phyloP scores from a whole-genome alignment of 2,113 vertebrate species.

The Bostrychus sinensis region DNA sequence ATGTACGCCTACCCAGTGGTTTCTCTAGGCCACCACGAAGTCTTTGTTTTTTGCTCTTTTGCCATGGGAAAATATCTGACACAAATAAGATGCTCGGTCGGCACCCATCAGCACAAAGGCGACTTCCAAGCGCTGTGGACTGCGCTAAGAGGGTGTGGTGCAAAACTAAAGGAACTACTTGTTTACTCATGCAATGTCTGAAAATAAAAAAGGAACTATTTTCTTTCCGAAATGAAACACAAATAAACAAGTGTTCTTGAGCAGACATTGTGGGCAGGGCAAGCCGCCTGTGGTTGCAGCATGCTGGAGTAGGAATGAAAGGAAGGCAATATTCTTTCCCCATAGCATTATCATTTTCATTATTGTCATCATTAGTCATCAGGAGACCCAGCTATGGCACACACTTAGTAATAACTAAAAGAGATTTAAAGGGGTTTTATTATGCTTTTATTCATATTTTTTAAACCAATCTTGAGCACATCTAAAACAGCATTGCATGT shows the following conservation, averaged over 20 bases:
- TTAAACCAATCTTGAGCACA: too few relatives aligned
- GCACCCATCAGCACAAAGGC: constrained; percentile 73
- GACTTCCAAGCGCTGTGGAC: constrained; percentile 73
- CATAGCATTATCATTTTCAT: constrained; percentile 32
- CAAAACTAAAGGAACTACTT: constrained; percentile 61
- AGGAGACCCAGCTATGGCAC: neutral
- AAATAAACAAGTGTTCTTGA: constrained; percentile 74
- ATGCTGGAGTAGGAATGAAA: constrained; percentile 34
- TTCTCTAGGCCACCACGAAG: constrained; percentile 72
- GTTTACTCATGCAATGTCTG: constrained; percentile 67
- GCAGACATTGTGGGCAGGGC: constrained; percentile 63
- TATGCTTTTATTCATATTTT: too few relatives aligned
- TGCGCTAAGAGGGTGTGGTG: constrained; percentile 70
- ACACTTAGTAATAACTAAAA: neutral
- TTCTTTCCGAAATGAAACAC: constrained; percentile 63
- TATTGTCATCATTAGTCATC: constrained; percentile 15
- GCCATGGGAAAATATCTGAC: constrained; percentile 83
- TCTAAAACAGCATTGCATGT: too few relatives aligned
- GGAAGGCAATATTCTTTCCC: constrained; percentile 29
- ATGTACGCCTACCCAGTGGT: constrained; percentile 75
- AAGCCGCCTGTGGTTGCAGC: constrained; percentile 52
- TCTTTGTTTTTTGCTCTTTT: constrained; percentile 74
- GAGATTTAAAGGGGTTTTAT: too few relatives aligned
- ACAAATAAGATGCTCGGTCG: constrained; percentile 76
- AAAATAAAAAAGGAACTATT: constrained; percentile 72